Base-by-base conservation (phyloP, 2,113 vertebrate species). In the Menidia beryllina region DNA sequence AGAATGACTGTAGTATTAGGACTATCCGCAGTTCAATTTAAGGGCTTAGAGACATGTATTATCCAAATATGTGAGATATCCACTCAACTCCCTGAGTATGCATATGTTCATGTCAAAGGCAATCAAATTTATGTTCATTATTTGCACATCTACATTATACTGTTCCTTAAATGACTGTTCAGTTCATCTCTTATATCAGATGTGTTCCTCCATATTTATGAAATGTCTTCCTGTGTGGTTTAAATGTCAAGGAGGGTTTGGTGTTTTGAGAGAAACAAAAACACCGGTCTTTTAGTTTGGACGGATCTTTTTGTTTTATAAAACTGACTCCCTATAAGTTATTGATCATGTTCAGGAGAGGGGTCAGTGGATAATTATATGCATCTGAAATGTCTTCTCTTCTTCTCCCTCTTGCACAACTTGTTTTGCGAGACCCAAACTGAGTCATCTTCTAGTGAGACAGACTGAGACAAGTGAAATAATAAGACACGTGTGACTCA, bases 361-460 rank as follows among this genome's bases (percentile, higher is more conserved):
- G 36, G 41, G 38, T 1, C 52, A n/a, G 59, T 59, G 2, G 70
- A 73, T 68, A 50, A 81, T 65, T 55, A 45, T 27, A 74, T 38
- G 34, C 34, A 39, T 38, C 30, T 76, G 10, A 72, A 67, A 60
- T 64, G 25, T 21, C 50, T 45, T 53, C 24, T 60, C 47, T 26
- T 57, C 55, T 62, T 52, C 51, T 62, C 19, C 24, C 27, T 38
- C 21, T 36, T 49, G 48, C 47, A 10, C 61, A n/a, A 27, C 36
- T 61, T 43, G 14, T 61, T 34, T 36, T 56, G 36, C 62, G 26
- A 10, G 26, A 64, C 21, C 59, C 51, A 36, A 24, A 55, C 50
- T 26, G 53, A 52, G 74, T 52, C 60, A 56, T 81, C 72, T 69
- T 82, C 60, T 70, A 25, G 61, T 79, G 69, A 84, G 65, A 68